A percentile compares a stretch with the other conserved stretches of the same genome.
These are phyloP conservation scores for Drosophila carrolli DNA, from an alignment of 1,140 invertebrate species.

Conservation along the genomic window DNA sequence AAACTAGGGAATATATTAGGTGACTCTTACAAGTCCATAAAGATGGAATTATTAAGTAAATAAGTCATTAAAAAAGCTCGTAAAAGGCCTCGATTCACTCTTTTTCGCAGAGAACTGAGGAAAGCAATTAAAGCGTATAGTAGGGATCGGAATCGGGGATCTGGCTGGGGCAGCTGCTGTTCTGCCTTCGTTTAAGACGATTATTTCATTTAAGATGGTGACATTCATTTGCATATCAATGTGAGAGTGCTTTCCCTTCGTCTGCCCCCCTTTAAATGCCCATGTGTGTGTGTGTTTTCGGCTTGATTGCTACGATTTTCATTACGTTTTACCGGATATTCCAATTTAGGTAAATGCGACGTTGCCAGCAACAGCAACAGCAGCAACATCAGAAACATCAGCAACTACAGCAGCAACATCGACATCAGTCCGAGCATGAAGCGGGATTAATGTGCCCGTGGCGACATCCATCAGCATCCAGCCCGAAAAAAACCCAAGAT, in stretches of 20 bases:
- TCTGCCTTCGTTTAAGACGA: slow-evolving; percentile 75
- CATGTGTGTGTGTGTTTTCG: slow-evolving; percentile 51
- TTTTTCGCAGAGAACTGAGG: slow-evolving; percentile 18
- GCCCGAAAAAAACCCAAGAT: slow-evolving; percentile 57
- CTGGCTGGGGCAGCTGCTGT: slow-evolving; percentile 20
- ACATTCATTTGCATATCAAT: slow-evolving; percentile 84
- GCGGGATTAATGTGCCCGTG: slow-evolving; percentile 68
- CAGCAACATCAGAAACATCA: slow-evolving; percentile 7
- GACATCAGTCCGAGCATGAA: slow-evolving; percentile 46
- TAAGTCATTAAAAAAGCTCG: slow-evolving; percentile 67
- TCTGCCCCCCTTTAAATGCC: slow-evolving; percentile 14
- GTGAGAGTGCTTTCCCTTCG: slow-evolving; percentile 23
- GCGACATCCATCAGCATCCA: slow-evolving; percentile 50
- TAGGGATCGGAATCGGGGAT: slow-evolving; percentile 11
- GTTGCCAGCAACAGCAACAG: slow-evolving; percentile 62
- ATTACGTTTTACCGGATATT: slow-evolving; percentile 84
- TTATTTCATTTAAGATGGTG: slow-evolving; percentile 83
- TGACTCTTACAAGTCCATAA: slow-evolving; percentile 15
- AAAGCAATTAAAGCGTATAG: slow-evolving; percentile 68
- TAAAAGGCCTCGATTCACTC: slow-evolving; percentile 35
- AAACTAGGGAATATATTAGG: slow-evolving; percentile 30
- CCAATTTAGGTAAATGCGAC: slow-evolving; percentile 84
- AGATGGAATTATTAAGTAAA: slow-evolving; percentile 56
- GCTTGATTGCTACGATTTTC: slow-evolving; percentile 83
- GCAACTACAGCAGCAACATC: slow-evolving; percentile 15